Evolutionary conservation across 2,888 invertebrate genomes (phyloP), one percentile per base, ranked within the genome.

Genomic region (Drosophila anomalata): DNA sequence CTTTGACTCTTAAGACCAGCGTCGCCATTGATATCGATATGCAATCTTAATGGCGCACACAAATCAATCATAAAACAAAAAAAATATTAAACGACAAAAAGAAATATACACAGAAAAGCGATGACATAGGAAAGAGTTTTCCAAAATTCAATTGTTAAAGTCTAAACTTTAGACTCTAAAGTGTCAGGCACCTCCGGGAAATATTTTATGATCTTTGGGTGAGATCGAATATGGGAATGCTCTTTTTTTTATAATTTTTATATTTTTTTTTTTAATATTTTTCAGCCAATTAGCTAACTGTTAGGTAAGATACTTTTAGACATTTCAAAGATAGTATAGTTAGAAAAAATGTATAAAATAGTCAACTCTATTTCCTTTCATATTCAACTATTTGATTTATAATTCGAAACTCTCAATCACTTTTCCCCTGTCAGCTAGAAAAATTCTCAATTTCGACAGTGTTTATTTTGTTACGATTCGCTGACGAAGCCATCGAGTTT

Each of bases 11-110:
- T 72, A 86, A 86, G 78, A 79, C 73, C 52, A 12, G 14, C 71
- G 87, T 76, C 87, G 73, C 73, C 73, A 36, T 65, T 65, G 73
- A 65, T 70, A 71, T 62, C 72, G 79, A 79, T 85, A 79, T 75
- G 70, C 73, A 81, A 81, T 86, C 81, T 81, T 79, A 86, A 77
- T 79, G 78, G 70, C 56, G 47, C 65, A 61, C 66, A 86, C 80
- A 81, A 81, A 81, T 81, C 87, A 86, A 81, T 81, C 81, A 86
- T 76, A 66, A 75, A 78, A 46, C 36, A 52, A 78, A 46, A 41
- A 52, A 58, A 12, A 41, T 41, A 26, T 9, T 24, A 22, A 46
- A 17, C 17, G 26, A 20, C n/a, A 5, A 36, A 12, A 12, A 41
- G 24, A 39, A 22, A 24, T 8, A 2, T 17, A 26, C 17, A 11